These are phyloP conservation scores for Apostichopus californicus DNA, from an alignment of 35 echinoderm and acorn worm species.

Conservation along the genomic window DNA sequence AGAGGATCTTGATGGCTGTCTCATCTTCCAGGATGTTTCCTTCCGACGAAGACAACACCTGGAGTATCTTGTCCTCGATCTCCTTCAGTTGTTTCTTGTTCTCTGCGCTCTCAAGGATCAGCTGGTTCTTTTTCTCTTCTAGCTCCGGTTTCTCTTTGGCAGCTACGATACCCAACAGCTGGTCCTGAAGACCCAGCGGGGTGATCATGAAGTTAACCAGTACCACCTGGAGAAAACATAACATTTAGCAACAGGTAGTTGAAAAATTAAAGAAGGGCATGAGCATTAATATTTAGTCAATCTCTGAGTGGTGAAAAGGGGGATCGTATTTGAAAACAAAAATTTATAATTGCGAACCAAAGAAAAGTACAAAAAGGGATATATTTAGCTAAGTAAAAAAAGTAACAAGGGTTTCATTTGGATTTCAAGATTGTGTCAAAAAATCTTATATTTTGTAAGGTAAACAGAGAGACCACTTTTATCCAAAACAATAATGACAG, in stretches of 20 bases:
- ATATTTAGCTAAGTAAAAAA: too few species aligned
- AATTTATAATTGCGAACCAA: too few species aligned
- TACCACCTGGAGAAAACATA: constrained; percentile 63
- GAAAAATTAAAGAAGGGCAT: too few species aligned
- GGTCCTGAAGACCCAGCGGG: constrained; percentile 97
- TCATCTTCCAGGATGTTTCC: constrained; percentile 99
- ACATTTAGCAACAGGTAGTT: not conserved
- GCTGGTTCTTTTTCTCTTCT: constrained; percentile 99
- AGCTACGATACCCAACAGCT: constrained; percentile 95
- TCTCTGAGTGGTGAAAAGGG: too few species aligned
- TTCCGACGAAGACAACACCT: constrained; percentile 92
- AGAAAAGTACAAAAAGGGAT: too few species aligned
- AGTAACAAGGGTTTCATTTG: too few species aligned
- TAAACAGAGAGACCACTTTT: too few species aligned
- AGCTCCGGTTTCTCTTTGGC: constrained; percentile 99
- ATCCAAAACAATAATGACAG: too few species aligned
- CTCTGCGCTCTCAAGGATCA: constrained; percentile 95
- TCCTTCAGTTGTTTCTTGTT: constrained; percentile 99
- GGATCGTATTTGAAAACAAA: too few species aligned
- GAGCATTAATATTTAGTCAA: too few species aligned
- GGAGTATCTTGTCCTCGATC: constrained; percentile 97
- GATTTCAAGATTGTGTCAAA: too few species aligned
- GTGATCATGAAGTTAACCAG: constrained; percentile 99
- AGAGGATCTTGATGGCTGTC: constrained; percentile 97
- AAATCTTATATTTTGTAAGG: too few species aligned